A percentile compares a stretch with the other conserved stretches of the same genome.
These are phyloP conservation scores for Muraenolepis orangiensis DNA, from an alignment of 2,797 vertebrate species.

Conservation along the genomic window DNA sequence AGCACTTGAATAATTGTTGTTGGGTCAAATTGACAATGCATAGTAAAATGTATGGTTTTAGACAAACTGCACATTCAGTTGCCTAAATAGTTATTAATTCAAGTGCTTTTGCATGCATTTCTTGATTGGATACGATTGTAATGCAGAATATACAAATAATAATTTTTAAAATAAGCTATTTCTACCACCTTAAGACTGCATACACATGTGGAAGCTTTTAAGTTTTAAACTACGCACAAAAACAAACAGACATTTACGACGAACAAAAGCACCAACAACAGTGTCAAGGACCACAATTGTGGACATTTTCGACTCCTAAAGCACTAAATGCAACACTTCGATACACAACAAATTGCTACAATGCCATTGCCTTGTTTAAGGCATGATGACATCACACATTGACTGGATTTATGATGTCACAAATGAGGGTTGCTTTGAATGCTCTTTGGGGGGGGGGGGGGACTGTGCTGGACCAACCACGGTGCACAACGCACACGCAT, in stretches of 20 bases:
- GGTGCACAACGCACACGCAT: neutral
- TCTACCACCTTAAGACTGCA: neutral
- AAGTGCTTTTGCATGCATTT: neutral
- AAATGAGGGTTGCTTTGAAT: neutral
- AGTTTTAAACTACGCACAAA: neutral
- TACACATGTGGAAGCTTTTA: neutral
- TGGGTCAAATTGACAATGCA: neutral
- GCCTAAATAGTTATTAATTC: neutral
- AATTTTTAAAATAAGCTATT: neutral
- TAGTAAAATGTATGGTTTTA: neutral
- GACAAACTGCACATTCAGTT: neutral
- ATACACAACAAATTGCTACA: neutral
- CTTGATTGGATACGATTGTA: neutral
- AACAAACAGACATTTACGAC: neutral
- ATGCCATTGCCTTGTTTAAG: neutral
- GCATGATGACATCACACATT: neutral
- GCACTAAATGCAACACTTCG: neutral
- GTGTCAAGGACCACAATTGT: neutral
- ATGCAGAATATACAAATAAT: neutral
- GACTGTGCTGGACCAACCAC: neutral
- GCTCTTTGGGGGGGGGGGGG: too few species aligned
- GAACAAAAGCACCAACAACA: neutral
- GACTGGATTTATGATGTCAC: neutral
- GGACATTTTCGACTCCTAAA: neutral
- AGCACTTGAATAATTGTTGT: neutral